These are phyloP conservation scores for Orchestia grillus DNA, from an alignment of 1,140 invertebrate species.

Conservation along the genomic window DNA sequence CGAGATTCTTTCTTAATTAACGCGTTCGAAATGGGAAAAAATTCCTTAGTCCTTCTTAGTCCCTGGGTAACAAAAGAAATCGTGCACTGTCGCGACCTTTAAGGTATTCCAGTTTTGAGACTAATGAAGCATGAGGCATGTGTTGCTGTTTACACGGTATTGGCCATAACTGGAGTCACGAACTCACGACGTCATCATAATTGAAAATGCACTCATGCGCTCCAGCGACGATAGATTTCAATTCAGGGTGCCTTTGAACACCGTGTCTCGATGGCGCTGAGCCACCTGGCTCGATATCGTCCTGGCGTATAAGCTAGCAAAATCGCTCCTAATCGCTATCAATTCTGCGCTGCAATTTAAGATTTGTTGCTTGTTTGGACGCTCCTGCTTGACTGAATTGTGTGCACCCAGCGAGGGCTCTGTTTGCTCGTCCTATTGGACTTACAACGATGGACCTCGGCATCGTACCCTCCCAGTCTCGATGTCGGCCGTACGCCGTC, in stretches of 20 bases:
- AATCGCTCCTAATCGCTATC: neutral
- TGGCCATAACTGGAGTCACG: neutral
- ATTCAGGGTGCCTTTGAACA: neutral
- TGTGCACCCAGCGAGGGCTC: neutral
- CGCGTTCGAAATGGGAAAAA: too few relatives aligned
- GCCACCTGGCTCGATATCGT: neutral
- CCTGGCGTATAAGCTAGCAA: neutral
- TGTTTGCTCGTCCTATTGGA: neutral
- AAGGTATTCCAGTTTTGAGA: neutral
- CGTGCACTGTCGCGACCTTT: neutral
- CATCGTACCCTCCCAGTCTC: neutral
- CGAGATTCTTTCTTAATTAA: too few relatives aligned
- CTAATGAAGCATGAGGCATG: too few relatives aligned
- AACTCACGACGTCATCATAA: neutral
- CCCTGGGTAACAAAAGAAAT: neutral
- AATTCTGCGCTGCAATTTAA: neutral
- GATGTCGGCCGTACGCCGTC: neutral
- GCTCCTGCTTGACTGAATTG: neutral
- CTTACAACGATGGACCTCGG: neutral
- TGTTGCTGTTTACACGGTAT: too few relatives aligned
- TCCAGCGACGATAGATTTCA: neutral
- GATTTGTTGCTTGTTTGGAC: conserved; percentile 7
- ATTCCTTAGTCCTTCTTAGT: neutral
- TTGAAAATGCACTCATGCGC: neutral
- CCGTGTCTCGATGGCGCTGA: neutral